A percentile compares a stretch with the other conserved stretches of the same genome.
phyloP scores from a whole-genome alignment of 2,113 vertebrate species.

The Peromyscus maniculatus region DNA sequence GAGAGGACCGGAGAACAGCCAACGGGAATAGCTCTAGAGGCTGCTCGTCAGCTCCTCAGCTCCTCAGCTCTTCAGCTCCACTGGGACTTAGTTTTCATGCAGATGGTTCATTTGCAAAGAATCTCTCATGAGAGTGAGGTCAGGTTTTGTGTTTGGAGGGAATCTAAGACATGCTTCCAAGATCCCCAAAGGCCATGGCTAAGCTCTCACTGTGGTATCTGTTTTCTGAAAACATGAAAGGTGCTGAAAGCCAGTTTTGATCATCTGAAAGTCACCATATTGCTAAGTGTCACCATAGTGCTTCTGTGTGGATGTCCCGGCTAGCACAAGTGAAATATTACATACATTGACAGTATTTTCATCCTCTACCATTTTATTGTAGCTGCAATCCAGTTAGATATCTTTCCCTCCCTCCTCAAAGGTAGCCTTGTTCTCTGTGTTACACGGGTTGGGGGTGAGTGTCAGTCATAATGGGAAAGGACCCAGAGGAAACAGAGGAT shows the following conservation, averaged over 20 bases:
- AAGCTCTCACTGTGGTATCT: not conserved
- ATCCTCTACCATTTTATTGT: slow-evolving; percentile 13
- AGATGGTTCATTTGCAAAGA: not conserved
- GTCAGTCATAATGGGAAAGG: not conserved
- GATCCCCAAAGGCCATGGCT: not conserved
- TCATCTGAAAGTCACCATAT: not conserved
- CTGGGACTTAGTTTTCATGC: not conserved
- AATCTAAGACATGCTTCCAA: slow-evolving; percentile 1
- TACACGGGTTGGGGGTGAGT: not conserved
- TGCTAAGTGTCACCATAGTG: not conserved
- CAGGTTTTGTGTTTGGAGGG: not conserved
- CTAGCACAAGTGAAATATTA: not conserved
- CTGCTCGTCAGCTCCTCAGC: too few relatives aligned
- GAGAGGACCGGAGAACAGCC: not conserved
- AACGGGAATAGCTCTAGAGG: not conserved
- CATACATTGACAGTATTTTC: slow-evolving; percentile 1
- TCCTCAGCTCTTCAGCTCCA: not conserved
- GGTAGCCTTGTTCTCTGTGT: not conserved
- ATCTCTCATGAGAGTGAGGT: slow-evolving; percentile 12
- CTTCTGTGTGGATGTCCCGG: slow-evolving; percentile 23
- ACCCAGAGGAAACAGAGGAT: not conserved
- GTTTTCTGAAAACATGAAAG: slow-evolving; percentile 38
- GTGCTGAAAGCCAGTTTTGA: not conserved
- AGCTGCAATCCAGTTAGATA: not conserved
- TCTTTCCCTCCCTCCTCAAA: not conserved